These are phyloP conservation scores for Dorcus hopei DNA, from an alignment of 2,888 invertebrate species.

Conservation along the genomic window DNA sequence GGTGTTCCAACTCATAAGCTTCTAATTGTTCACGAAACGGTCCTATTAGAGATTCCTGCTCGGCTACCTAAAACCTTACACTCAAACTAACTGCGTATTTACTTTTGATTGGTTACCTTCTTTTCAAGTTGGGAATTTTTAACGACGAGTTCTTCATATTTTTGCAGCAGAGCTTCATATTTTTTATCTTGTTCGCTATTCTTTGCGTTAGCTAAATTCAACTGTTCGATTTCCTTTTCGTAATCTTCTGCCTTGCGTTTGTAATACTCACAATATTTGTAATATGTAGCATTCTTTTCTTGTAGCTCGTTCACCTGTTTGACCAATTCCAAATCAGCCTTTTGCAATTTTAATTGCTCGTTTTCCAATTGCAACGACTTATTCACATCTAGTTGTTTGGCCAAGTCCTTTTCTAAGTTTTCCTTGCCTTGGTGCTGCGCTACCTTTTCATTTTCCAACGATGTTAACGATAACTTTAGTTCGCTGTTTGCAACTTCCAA, in stretches of 20 bases:
- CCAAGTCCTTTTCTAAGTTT: slow-evolving; percentile 12
- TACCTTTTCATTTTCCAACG: background rate
- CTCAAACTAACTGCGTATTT: background rate
- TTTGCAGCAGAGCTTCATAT: slow-evolving; percentile 39
- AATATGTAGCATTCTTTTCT: slow-evolving; percentile 28
- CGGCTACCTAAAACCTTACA: slow-evolving; percentile 24
- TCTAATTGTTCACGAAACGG: slow-evolving; percentile 51
- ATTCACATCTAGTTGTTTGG: background rate
- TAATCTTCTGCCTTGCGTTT: slow-evolving; percentile 31
- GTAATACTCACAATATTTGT: slow-evolving; percentile 34
- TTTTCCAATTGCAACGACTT: slow-evolving; percentile 7
- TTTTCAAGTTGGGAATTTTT: slow-evolving; percentile 33
- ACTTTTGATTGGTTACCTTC: slow-evolving; percentile 15
- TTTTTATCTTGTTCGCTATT: slow-evolving; percentile 43
- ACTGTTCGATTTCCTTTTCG: slow-evolving; percentile 37
- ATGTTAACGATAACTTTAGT: too few species aligned
- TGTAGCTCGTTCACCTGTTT: slow-evolving; percentile 32
- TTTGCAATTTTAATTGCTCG: slow-evolving; percentile 13
- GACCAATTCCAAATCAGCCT: slow-evolving; percentile 28
- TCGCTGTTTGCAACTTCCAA: slow-evolving; percentile 11
- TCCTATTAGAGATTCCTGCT: slow-evolving; percentile 40
- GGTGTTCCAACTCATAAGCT: slow-evolving; percentile 50
- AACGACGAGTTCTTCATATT: slow-evolving; percentile 33
- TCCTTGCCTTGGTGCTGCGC: background rate
- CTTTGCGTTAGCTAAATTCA: slow-evolving; percentile 35